Evolutionary conservation across 1,140 invertebrate genomes (phyloP).

Genomic region (Temnothorax nylanderi): DNA sequence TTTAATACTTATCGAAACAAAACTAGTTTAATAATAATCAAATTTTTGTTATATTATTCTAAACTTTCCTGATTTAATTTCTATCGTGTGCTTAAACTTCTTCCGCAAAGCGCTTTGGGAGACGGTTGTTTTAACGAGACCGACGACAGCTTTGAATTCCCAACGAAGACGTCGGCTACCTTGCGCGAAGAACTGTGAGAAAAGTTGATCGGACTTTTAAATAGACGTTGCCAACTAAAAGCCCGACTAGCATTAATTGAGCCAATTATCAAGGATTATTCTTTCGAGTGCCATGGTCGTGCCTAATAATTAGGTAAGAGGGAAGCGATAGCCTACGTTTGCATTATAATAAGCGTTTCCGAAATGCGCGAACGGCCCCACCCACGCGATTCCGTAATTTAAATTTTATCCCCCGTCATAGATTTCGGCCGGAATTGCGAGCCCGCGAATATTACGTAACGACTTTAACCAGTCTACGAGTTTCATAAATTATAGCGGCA

Average conservation of each 20-base stretch:
- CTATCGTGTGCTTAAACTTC: neutral
- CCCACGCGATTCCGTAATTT: neutral
- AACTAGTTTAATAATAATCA: neutral
- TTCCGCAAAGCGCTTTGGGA: neutral
- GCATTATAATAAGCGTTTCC: neutral
- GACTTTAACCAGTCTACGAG: constrained; percentile 5
- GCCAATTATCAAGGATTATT: constrained; percentile 39
- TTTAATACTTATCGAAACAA: neutral
- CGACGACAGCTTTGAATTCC: constrained; percentile 32
- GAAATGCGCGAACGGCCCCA: neutral
- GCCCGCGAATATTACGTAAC: constrained; percentile 7
- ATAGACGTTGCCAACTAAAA: constrained; percentile 25
- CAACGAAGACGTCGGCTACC: neutral
- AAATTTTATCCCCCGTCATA: neutral
- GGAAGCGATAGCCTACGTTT: neutral
- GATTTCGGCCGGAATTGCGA: neutral
- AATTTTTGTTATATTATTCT: constrained; percentile 3
- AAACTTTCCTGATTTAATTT: neutral
- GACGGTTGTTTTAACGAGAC: constrained; percentile 13
- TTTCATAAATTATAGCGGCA: constrained; percentile 21
- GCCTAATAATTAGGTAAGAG: constrained; percentile 12
- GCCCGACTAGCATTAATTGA: constrained; percentile 36
- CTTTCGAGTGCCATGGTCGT: neutral
- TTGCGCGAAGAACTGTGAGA: neutral
- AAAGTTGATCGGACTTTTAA: constrained; percentile 53